Evolutionary conservation across 1,140 invertebrate genomes (phyloP), one percentile per base, ranked within the genome.

Genomic region (Semibalanus balanoides): DNA sequence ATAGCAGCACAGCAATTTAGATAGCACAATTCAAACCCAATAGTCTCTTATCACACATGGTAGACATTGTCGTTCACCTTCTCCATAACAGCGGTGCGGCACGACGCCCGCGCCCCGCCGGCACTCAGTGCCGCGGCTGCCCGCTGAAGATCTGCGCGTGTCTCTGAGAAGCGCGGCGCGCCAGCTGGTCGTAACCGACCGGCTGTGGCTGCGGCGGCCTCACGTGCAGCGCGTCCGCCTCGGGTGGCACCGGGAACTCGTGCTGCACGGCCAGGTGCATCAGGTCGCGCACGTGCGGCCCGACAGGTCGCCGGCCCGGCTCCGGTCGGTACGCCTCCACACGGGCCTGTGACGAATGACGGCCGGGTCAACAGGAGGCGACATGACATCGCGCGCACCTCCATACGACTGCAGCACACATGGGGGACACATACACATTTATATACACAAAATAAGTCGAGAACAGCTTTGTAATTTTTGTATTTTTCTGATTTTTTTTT

Each of bases 241-340:
- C 51, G 11, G 51, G 51, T 19, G 51, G 51, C 74, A 64, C 69
- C n/a, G 31, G n/a, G 43, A 70, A 30, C 75, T 76, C 75, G 28
- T 74, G 28, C 72, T 76, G 25, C 11, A 74, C 28, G 11, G 64
- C 30, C 30, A 74, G 74, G 74, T 30, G n/a, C 40, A 28, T 30
- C 28, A 76, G 25, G 75, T 31, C 28, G 28, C 29, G 0, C 3
- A 72, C 75, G n/a, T 64, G 0, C n/a, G 74, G 69, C 75, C 64
- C 51, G 22, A 35, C 29, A 1, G 9, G 11, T 64, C 75, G 28
- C n/a, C 75, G 3, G 75, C 75, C 75, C 73, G 69, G 29, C 69
- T 71, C 51, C 51, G 51, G 51, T 3, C 51, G 51, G 51, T 64
- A 64, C 51, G 51, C 51, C 22, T 64, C 51, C 51, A 64, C 51